Conservation (phyloP, 2,113 vertebrate genomes). For the Okapia johnstoni region DNA sequence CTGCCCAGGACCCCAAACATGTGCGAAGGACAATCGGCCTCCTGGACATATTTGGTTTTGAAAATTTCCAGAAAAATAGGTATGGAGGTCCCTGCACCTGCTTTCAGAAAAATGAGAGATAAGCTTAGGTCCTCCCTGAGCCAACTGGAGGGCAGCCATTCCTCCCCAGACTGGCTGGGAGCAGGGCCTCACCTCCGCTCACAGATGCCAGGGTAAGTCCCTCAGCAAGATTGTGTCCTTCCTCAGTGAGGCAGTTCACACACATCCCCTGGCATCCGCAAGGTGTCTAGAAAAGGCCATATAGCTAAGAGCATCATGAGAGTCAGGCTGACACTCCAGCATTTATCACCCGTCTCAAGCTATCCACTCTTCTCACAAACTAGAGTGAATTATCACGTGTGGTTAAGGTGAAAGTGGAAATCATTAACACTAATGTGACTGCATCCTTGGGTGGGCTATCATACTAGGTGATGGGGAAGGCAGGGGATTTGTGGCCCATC, state of each 20-base stretch:
- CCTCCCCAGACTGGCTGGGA: not conserved
- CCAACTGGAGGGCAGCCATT: not conserved
- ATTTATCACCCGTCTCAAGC: not conserved
- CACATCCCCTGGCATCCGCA: fast-evolving
- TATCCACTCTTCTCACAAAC: not conserved
- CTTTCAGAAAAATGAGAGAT: not conserved
- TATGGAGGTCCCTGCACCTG: slow-evolving; percentile 61
- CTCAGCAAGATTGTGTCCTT: not conserved
- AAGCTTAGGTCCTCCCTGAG: not conserved
- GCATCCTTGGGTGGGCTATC: not conserved
- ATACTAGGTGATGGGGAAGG: not conserved
- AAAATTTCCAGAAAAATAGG: slow-evolving; percentile 98
- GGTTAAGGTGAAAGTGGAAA: not conserved
- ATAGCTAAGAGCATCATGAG: not conserved
- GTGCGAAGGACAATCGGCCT: slow-evolving; percentile 87
- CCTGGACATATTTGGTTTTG: slow-evolving; percentile 98
- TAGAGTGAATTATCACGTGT: not conserved
- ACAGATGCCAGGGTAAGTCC: not conserved
- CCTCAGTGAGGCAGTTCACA: not conserved
- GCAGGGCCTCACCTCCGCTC: fast-evolving
- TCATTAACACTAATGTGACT: not conserved
- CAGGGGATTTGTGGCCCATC: not conserved
- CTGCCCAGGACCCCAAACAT: slow-evolving; percentile 77
- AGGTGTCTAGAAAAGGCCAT: not conserved
- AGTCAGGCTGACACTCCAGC: not conserved